These are phyloP conservation scores for Coremacera marginata DNA, from an alignment of 2,888 invertebrate species.

Conservation along the genomic window DNA sequence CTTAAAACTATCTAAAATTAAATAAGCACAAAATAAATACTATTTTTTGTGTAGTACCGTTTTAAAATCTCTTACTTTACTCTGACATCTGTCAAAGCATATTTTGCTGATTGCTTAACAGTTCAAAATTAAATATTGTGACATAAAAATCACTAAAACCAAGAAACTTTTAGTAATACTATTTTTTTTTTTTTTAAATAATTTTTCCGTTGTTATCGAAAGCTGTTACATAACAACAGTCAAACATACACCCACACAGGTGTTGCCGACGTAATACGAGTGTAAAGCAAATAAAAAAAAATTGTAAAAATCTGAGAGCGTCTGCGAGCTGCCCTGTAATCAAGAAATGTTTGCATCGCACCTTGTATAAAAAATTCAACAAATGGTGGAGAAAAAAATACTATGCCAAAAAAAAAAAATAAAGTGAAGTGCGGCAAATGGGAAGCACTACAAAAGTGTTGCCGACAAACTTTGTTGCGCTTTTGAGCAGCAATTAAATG, in stretches of 20 bases:
- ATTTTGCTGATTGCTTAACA: too few species aligned
- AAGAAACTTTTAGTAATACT: background rate
- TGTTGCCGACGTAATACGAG: conserved; percentile 1
- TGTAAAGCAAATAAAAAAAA: background rate
- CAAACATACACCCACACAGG: background rate
- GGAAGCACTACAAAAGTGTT: background rate
- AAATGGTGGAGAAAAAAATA: background rate
- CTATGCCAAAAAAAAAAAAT: background rate
- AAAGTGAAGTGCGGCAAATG: too few species aligned
- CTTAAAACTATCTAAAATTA: too few species aligned
- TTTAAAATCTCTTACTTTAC: too few species aligned
- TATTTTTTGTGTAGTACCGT: too few species aligned
- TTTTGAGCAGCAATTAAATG: background rate
- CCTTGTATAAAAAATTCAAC: background rate
- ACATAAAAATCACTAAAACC: background rate
- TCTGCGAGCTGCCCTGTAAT: background rate
- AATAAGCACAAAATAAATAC: too few species aligned
- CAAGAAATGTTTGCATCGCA: background rate
- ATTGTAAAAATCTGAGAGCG: background rate
- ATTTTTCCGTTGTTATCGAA: background rate
- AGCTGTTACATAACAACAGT: too few species aligned
- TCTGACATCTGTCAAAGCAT: too few species aligned
- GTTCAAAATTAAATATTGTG: too few species aligned
- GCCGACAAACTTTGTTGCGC: background rate
- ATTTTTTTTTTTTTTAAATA: background rate